Evolutionary conservation across 2,888 invertebrate species (phyloP), one percentile per base, ranked within the genome.

Genomic region (Tryphoninae sp.): DNA sequence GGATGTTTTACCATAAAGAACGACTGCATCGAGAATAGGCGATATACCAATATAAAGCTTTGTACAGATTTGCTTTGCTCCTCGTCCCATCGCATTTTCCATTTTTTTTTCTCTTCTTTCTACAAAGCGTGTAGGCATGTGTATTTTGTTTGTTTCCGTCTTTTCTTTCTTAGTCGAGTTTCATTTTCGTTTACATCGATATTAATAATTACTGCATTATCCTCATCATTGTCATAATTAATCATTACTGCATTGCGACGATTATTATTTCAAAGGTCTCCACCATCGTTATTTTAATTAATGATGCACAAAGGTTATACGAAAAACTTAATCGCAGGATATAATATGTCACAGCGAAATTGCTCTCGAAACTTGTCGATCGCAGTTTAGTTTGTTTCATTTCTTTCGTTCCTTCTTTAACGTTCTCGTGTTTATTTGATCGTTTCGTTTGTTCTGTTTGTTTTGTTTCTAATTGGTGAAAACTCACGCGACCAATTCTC

Each of bases 401-500:
- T 68, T 42, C 13, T 67, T 40, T 51, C 13, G 7, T 45, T 11
- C 26, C 22, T 61, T 13, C 51, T 1, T 51, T 51, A 9, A 6
- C 33, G 6, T 33, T 33, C 33, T 33, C 33, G 13, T 62, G n/a
- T 9, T 55, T 19, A 26, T 33, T 71, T 33, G 59, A 7, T 51
- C 49, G 19, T 58, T 59, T 59, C 13, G 7, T 59, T 59, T 55
- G 23, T 59, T 59, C 13, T 22, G 26, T 55, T 58, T 42, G 69
- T 77, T 55, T 73, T 76, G 73, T 67, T 68, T 71, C 59, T 67
- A 53, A 75, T 78, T n/a, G 55, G 42, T 42, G 80, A 72, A 83
- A 85, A 94, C 95, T 95, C 94, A 95, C 95, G 95, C 95, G 91
- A 95, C 95, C 89, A 95, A 93, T 89, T 95, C 95, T 87, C 95